Base-by-base conservation (phyloP, 2,797 vertebrate genomes). In the Heteromormyrus szaboi region DNA sequence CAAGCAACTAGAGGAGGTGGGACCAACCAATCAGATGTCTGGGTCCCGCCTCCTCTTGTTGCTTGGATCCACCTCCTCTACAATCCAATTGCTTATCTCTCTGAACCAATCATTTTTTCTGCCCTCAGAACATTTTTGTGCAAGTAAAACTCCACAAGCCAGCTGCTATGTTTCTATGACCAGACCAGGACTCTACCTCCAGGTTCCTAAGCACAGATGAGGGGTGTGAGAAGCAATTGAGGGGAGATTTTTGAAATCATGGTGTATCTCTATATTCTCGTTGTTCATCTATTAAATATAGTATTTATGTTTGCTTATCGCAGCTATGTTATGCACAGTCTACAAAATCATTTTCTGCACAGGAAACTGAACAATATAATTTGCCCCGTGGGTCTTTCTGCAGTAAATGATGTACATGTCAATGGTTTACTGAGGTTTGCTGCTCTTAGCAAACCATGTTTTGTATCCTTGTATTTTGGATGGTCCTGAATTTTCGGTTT, bases 181-280 rank as follows among this genome's bases (percentile, higher is more conserved):
- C 90, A 89, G 91, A 25, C 90, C 87, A 68, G 90, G 85, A 91
- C 91, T 92, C 94, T 93, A 91, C 93, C 91, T 91, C 89, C 17
- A 56, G 90, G 89, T 88, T 95, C 65, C 94, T 94, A 95, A 96
- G 95, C 94, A 95, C 94, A 93, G 90, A 92, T 92, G 53, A 91
- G 90, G 54, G 89, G 89, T 93, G 92, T 93, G 93, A 89, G 94
- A 94, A 93, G 54, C 19, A 50, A 84, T 85, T 29, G 41, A 54
- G 17, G 37, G 53, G 65, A 53, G 56, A 79, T 84, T 85, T 22
- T 50, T 51, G 1, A 37, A 76, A 76, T 17, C 1, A 76, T 41
- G 33, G 12, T 3, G 68, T 19, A 76, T 14, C 9, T 11, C 9
- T 65, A 65, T 68, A 33, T 68, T 68, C 9, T 14, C 33, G 62